Conservation (phyloP, 2,888 invertebrate species). For the Dendrolimus pini region DNA sequence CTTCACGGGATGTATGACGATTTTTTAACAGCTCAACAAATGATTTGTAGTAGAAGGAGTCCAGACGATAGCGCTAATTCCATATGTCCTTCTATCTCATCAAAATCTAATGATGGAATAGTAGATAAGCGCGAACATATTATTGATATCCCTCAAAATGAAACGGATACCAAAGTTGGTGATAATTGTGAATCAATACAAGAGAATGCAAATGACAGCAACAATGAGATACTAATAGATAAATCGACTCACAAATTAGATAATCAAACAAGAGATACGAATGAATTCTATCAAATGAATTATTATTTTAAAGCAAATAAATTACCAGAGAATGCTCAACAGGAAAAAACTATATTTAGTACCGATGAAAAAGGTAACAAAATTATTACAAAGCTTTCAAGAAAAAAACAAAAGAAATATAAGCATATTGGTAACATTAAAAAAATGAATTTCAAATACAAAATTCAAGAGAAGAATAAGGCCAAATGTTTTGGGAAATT, state of each 20-base stretch:
- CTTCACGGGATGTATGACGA: constrained; percentile 32
- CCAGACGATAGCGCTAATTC: constrained; percentile 20
- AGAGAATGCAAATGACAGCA: neutral
- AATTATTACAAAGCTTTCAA: constrained; percentile 10
- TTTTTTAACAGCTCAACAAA: constrained; percentile 20
- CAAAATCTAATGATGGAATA: constrained; percentile 18
- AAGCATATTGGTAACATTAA: constrained; percentile 22
- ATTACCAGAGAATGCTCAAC: neutral
- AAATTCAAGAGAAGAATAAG: neutral
- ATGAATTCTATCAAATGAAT: too few species aligned
- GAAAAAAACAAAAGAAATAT: constrained; percentile 21
- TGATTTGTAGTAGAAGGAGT: constrained; percentile 23
- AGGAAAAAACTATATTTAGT: constrained; percentile 24
- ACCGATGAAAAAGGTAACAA: constrained; percentile 13
- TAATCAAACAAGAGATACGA: too few species aligned
- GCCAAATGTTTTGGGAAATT: neutral
- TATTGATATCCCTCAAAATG: constrained; percentile 11
- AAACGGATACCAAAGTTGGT: constrained; percentile 15
- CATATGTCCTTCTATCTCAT: constrained; percentile 19
- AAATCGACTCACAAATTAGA: too few species aligned
- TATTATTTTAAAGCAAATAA: too few species aligned
- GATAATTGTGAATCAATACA: neutral
- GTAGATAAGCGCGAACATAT: constrained; percentile 11
- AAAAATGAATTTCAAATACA: constrained; percentile 33
- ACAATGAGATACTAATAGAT: neutral